phyloP scores from a whole-genome alignment of 1,140 invertebrate genomes.

The Idris sp. region DNA sequence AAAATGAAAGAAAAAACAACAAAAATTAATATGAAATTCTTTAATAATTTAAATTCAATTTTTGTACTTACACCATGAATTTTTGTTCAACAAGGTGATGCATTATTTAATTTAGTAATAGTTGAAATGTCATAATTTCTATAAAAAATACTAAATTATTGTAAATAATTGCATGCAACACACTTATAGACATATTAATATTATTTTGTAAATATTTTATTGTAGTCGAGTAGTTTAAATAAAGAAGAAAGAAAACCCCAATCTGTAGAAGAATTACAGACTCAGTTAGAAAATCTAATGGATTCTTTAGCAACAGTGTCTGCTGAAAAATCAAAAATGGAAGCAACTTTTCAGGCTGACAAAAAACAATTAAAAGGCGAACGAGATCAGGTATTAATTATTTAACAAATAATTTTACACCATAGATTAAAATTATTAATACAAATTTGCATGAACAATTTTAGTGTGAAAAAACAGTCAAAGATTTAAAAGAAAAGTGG shows the following conservation, averaged over 20 bases:
- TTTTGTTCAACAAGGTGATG: too few species aligned
- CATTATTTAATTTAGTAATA: too few species aligned
- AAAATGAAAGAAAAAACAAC: too few species aligned
- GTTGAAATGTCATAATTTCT: too few species aligned
- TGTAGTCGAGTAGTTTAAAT: slow-evolving; percentile 19
- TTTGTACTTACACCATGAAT: too few species aligned
- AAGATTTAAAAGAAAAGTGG: slow-evolving; percentile 81
- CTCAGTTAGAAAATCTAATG: slow-evolving; percentile 83
- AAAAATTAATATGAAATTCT: too few species aligned
- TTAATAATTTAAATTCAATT: too few species aligned
- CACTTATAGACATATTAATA: too few species aligned
- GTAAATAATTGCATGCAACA: too few species aligned
- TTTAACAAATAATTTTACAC: background rate
- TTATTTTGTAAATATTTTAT: background rate
- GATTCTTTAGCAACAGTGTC: slow-evolving; percentile 87
- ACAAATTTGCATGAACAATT: slow-evolving; percentile 47
- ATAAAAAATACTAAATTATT: too few species aligned
- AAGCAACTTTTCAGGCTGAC: slow-evolving; percentile 88
- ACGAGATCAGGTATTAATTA: slow-evolving; percentile 78
- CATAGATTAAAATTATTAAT: background rate
- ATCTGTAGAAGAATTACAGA: slow-evolving; percentile 76
- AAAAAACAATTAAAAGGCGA: slow-evolving; percentile 85
- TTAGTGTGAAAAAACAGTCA: slow-evolving; percentile 83
- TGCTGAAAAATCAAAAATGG: slow-evolving; percentile 89
- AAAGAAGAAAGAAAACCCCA: slow-evolving; percentile 65